These are phyloP conservation scores for Ariolimax columbianus DNA, from an alignment of 2,888 invertebrate species.

Conservation along the genomic window DNA sequence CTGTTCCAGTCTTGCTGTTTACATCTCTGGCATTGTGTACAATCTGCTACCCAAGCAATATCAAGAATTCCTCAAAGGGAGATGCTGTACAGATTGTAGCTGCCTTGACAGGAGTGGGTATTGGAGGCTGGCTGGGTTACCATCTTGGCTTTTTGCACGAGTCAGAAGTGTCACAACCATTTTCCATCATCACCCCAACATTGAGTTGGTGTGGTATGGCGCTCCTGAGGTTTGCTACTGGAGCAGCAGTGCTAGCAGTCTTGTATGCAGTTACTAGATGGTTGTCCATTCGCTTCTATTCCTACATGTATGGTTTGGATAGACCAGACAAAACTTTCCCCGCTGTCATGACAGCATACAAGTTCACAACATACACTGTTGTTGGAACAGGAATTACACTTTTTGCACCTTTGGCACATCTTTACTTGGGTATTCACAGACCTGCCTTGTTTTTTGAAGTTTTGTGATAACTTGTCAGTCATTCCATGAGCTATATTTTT, in stretches of 20 bases:
- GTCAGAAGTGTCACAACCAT: slow-evolving; percentile 47
- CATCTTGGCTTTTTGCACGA: slow-evolving; percentile 62
- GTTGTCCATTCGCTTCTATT: slow-evolving; percentile 61
- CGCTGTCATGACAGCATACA: slow-evolving; percentile 63
- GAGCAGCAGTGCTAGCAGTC: slow-evolving; percentile 58
- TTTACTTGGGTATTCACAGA: slow-evolving; percentile 64
- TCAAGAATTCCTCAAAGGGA: slow-evolving; percentile 62
- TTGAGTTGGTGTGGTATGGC: slow-evolving; percentile 60
- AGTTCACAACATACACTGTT: slow-evolving; percentile 64
- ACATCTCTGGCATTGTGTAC: slow-evolving; percentile 65
- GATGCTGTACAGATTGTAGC: slow-evolving; percentile 68
- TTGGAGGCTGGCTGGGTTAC: slow-evolving; percentile 67
- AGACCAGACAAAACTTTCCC: slow-evolving; percentile 66
- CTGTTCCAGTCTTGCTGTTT: slow-evolving; percentile 61
- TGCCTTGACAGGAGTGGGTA: slow-evolving; percentile 58
- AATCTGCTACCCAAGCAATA: slow-evolving; percentile 64
- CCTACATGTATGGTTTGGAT: slow-evolving; percentile 62
- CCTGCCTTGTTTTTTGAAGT: slow-evolving; percentile 63
- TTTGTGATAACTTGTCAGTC: slow-evolving; percentile 48
- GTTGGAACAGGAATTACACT: slow-evolving; percentile 62
- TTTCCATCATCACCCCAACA: slow-evolving; percentile 59
- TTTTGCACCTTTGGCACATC: slow-evolving; percentile 63
- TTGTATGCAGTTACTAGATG: slow-evolving; percentile 59
- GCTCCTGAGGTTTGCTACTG: slow-evolving; percentile 63
- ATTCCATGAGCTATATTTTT: background rate